Evolutionary conservation across 2,113 vertebrate species (phyloP), one percentile per base, ranked within the genome.

Genomic region (Passer domesticus): DNA sequence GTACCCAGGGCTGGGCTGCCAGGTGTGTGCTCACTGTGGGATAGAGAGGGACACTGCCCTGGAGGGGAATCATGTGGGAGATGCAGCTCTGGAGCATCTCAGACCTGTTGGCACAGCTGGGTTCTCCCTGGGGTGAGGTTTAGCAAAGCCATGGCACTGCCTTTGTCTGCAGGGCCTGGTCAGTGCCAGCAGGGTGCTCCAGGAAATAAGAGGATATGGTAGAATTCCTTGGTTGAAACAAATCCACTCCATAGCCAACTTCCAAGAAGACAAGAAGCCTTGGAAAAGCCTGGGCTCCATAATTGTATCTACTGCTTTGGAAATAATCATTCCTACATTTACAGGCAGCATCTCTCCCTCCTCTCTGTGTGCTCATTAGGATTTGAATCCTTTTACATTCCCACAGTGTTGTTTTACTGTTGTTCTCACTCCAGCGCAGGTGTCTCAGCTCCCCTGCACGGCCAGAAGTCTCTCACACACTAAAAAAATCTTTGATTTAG

Each of bases 61-160:
- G 21, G 28, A 44, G 83, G 70, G 56, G 39, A 60, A 52, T 30
- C 35, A 3, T 0, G 0, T 3, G 44, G 39, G 16, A 41, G 39
- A 25, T 18, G 55, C 35, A 43, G 70, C 78, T 77, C n/a, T 67
- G 91, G 87, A 68, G 74, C 70, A 77, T 25, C 79, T 79, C 72
- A 7, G 43, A 18, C 0, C 2, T 6, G 1, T 22, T 46, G 53
- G 52, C 64, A 33, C 60, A 19, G 15, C 67, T 47, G 76, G 21
- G 37, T 16, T 80, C 77, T 95, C 7, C 0, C 37, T 49, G 33
- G 7, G 52, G 13, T 70, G 50, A 6, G 43, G 14, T 64, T 73
- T 9, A 68, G 55, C 46, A 62, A 43, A 59, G n/a, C 37, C 21
- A 1, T 1, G n/a, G 15, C 55, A 5, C 14, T n/a, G 17, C 31